phyloP scores from a whole-genome alignment of 2,888 invertebrate species.

The Chalcosyrphus nemorum region DNA sequence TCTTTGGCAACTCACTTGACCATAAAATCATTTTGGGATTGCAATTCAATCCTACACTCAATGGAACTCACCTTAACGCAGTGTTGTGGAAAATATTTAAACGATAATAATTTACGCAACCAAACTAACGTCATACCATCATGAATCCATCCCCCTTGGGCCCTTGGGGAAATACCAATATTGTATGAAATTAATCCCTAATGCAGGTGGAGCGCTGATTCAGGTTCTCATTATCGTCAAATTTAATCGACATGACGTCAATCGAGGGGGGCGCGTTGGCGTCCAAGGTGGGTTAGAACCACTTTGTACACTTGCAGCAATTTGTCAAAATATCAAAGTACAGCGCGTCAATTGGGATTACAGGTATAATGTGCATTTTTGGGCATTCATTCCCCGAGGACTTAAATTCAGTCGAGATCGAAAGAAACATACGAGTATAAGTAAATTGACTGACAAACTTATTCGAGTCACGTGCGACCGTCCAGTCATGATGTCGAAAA shows the following conservation, averaged over 20 bases:
- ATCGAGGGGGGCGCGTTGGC: no score
- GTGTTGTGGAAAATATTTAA: neutral
- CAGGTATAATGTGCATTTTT: neutral
- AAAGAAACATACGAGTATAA: neutral
- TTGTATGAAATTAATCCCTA: conserved; percentile 34
- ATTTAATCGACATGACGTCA: conserved; percentile 34
- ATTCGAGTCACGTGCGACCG: neutral
- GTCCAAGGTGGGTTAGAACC: neutral
- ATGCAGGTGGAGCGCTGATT: conserved; percentile 3
- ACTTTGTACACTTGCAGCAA: neutral
- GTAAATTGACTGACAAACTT: neutral
- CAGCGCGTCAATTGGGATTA: neutral
- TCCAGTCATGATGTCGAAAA: neutral
- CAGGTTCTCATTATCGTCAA: conserved; percentile 33
- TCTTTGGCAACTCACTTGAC: neutral
- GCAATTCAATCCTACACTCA: neutral
- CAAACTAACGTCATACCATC: neutral
- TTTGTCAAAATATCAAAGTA: neutral
- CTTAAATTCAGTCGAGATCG: no score
- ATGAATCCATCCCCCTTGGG: no score
- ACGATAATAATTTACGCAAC: neutral
- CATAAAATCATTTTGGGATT: neutral
- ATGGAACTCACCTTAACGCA: neutral
- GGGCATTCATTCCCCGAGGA: neutral
- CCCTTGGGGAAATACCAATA: conserved; percentile 14